Conservation (phyloP, 2,888 invertebrate genomes). For the Anoplius nigerrimus region DNA sequence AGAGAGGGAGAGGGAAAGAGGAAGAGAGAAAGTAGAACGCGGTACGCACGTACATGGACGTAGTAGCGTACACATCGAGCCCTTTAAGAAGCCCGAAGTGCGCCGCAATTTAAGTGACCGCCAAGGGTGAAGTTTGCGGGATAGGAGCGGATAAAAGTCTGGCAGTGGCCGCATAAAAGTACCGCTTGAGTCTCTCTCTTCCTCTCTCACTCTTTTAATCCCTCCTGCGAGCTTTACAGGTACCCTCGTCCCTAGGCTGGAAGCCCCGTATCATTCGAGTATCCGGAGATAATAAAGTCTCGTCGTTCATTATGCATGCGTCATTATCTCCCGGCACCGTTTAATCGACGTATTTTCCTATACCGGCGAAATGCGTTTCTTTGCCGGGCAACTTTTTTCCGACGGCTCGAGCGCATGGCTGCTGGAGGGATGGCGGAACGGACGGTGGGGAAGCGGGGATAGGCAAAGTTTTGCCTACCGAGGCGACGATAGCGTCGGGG, state of each 20-base stretch:
- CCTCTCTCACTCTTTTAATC: too few species aligned
- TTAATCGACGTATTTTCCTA: not conserved
- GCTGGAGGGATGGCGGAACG: not conserved
- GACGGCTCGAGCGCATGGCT: not conserved
- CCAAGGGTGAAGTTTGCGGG: conserved; percentile 13
- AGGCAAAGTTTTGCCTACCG: too few species aligned
- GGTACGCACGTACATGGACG: conserved; percentile 9
- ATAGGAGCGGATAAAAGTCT: conserved; percentile 12
- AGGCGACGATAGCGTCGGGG: too few species aligned
- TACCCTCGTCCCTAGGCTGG: not conserved
- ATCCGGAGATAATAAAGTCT: conserved; percentile 22
- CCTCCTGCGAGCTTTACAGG: not conserved
- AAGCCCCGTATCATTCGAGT: not conserved
- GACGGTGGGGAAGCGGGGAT: too few species aligned
- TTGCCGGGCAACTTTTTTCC: not conserved
- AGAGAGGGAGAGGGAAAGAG: not conserved
- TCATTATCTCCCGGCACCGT: conserved; percentile 13
- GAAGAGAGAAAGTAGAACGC: too few species aligned
- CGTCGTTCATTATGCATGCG: conserved; percentile 7
- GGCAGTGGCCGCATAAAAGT: not conserved
- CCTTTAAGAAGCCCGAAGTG: conserved; percentile 34
- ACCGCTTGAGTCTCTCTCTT: not conserved
- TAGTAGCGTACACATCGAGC: too few species aligned
- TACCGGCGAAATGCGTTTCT: conserved; percentile 2
- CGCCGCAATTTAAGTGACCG: conserved; percentile 36